Evolutionary conservation across 2,888 invertebrate genomes (phyloP), one percentile per base, ranked within the genome.

Genomic region (Schrankia costaestrigalis): DNA sequence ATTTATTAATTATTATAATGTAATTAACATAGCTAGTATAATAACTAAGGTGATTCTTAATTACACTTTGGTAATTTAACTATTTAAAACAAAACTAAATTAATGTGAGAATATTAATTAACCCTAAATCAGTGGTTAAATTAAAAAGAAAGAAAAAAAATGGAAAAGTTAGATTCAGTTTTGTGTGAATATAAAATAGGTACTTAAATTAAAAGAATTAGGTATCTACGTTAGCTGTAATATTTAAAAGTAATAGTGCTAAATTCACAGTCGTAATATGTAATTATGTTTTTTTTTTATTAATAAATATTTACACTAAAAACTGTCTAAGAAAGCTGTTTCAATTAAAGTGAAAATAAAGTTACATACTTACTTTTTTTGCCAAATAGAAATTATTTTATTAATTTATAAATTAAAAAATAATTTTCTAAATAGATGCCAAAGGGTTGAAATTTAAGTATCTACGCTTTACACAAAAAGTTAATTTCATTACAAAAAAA

Each of bases 11-110:
- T 47, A 38, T 55, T 42, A 56, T 53, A 51, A 25, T 49, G 54
- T 47, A 57, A 52, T 44, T 53, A 50, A 60, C 48, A 38, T 62
- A 51, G 57, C 57, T 52, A 39, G 47, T 56, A 57, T 53, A 45
- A n/a, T 51, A 60, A 68, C 79, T 83, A 78, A 71, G 71, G 71
- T 77, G 76, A 78, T 76, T 65, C 83, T 75, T 82, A 85, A 78
- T 78, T 84, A 86, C 80, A 84, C 86, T 86, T 86, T 86, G 86
- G 86, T 86, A 83, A 83, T 76, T 78, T 72, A 85, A 72, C 84
- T 85, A 84, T 69, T 75, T 74, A 72, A 69, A 70, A n/a, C n/a
- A n/a, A 66, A 70, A 64, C 63, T 78, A 79, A 67, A 71, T 53
- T 67, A 65, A 58, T 60, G 56, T 79, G 78, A 79, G 74, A 76